phyloP scores from a whole-genome alignment of 1,140 invertebrate species.

The Brachionus koreanus region DNA sequence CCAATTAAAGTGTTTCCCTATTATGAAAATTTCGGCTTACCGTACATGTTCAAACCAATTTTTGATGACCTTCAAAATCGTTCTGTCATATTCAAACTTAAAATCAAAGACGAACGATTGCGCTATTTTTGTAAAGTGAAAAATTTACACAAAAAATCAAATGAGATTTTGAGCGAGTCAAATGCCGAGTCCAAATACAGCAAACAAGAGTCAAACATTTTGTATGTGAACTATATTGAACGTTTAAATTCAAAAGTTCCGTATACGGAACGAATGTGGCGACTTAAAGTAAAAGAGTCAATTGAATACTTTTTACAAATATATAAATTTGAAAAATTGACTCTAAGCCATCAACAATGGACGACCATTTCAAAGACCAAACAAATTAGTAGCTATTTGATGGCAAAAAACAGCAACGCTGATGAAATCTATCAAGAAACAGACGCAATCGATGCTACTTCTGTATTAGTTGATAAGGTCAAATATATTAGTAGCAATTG shows the following conservation, averaged over 20 bases:
- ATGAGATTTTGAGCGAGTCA: constrained; percentile 22
- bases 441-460: not conserved
- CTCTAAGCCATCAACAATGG: constrained; percentile 34
- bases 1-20: constrained; percentile 39
- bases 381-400: constrained; percentile 2
- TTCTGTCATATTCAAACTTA: not conserved
- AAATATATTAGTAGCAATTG: constrained; percentile 37
- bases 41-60: constrained; percentile 18
- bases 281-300: constrained; percentile 35
- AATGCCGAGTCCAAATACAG: constrained; percentile 40
- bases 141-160: constrained; percentile 41
- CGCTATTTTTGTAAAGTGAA: constrained; percentile 42
- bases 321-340: constrained; percentile 41
- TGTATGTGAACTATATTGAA: constrained; percentile 25
- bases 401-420: not conserved
- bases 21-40: constrained; percentile 42
- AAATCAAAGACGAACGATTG: constrained; percentile 35
- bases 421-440: not conserved
- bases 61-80: not conserved
- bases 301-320: constrained; percentile 40
- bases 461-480: not conserved
- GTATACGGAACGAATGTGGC: constrained; percentile 36
- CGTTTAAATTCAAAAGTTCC: constrained; percentile 18
- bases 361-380: constrained; percentile 22
- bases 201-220: constrained; percentile 44